Percentiles rank a stretch among this genome's conserved stretches.
Evolutionary conservation across 1,140 invertebrate genomes (phyloP).

Genomic region (Drosophila persimilis): DNA sequence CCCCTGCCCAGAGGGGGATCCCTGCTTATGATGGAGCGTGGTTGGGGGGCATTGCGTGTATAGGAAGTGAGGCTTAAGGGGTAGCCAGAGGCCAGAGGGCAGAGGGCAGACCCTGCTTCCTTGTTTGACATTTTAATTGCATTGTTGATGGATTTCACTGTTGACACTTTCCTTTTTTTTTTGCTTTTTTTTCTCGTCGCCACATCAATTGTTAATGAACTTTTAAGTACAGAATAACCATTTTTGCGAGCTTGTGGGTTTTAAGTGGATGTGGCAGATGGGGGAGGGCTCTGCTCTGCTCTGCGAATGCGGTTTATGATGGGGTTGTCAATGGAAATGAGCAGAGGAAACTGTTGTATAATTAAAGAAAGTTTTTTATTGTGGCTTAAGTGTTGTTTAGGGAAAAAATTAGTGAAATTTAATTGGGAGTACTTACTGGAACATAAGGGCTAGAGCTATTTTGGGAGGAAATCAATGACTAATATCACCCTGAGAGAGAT

Average conservation of each 20-base stretch:
- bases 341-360: no score
- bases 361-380: no score
- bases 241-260: slow-evolving; percentile 4
- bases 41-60: background rate
- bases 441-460: no score
- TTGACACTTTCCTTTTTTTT: slow-evolving; percentile 78
- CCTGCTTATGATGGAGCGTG: slow-evolving; percentile 24
- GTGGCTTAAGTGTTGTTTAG: no score
- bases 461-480: no score
- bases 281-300: background rate
- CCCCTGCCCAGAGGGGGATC: slow-evolving; percentile 18
- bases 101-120: slow-evolving; percentile 25
- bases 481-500: no score
- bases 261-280: slow-evolving; percentile 2
- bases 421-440: no score
- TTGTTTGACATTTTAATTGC: slow-evolving; percentile 75
- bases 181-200: slow-evolving; percentile 37
- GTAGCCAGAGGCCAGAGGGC: background rate
- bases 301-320: background rate
- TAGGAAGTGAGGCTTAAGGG: slow-evolving; percentile 6
- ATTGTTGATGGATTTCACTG: slow-evolving; percentile 71
- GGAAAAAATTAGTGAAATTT: no score
- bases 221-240: slow-evolving; percentile 18
- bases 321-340: no score
- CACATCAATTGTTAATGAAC: slow-evolving; percentile 63